These are phyloP conservation scores for Vanessa tameamea DNA, from an alignment of 1,140 invertebrate genomes.

Conservation along the genomic window DNA sequence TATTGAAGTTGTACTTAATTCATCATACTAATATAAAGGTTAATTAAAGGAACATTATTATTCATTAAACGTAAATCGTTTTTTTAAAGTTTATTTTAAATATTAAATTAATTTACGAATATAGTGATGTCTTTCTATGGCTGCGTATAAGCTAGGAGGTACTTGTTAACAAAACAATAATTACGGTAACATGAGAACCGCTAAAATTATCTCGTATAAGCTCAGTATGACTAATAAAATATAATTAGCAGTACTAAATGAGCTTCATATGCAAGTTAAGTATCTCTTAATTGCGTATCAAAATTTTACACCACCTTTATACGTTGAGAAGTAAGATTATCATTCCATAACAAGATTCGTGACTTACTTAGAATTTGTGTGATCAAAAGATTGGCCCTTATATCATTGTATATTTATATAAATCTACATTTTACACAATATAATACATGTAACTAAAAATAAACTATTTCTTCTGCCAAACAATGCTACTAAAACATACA, in stretches of 20 bases:
- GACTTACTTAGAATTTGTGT: too few species aligned
- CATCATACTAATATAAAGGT: neutral
- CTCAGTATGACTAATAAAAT: constrained; percentile 24
- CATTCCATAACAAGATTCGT: neutral
- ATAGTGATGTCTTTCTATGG: neutral
- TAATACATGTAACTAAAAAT: too few species aligned
- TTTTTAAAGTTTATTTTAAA: neutral
- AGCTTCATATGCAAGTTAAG: constrained; percentile 13
- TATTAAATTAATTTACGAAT: neutral
- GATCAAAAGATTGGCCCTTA: too few species aligned
- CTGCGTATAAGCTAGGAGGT: neutral
- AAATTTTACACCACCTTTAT: constrained; percentile 5
- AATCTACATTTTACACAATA: too few species aligned
- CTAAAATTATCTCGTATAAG: constrained; percentile 17
- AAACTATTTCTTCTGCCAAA: too few species aligned
- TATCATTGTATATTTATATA: too few species aligned
- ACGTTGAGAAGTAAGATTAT: neutral
- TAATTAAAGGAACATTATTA: neutral
- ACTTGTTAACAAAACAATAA: constrained; percentile 28
- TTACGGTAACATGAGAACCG: constrained; percentile 19
- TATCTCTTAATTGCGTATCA: constrained; percentile 14
- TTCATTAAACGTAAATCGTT: neutral
- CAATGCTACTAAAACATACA: too few species aligned
- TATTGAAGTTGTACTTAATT: neutral
- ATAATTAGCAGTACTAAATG: constrained; percentile 23